phyloP scores from a whole-genome alignment of 2,797 vertebrate genomes.

The Corythornis leucogaster region DNA sequence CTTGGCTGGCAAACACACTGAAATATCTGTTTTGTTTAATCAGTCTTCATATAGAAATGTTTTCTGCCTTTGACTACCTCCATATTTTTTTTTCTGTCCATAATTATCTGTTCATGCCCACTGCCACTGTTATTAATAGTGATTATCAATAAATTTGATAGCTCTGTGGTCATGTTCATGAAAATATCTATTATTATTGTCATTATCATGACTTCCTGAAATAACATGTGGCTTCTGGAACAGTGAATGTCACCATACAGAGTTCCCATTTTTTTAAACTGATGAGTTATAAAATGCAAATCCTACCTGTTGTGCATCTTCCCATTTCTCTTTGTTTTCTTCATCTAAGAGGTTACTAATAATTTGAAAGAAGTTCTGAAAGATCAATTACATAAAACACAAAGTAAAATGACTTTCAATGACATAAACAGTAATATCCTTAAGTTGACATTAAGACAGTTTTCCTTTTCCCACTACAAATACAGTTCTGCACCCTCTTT shows the following conservation, averaged over 20 bases:
- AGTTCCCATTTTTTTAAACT: not conserved
- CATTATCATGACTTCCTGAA: not conserved
- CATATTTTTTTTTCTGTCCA: not conserved
- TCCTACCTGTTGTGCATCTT: conserved; percentile 97
- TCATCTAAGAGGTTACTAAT: conserved; percentile 99
- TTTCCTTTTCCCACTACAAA: not conserved
- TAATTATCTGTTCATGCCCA: not conserved
- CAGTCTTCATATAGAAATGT: not conserved
- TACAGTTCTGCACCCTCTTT: not conserved
- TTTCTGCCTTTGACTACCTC: not conserved
- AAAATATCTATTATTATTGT: not conserved
- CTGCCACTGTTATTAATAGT: not conserved
- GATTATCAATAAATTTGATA: not conserved
- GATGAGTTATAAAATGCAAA: not conserved
- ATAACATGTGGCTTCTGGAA: not conserved
- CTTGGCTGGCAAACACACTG: not conserved
- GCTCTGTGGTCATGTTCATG: not conserved
- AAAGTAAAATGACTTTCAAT: not conserved
- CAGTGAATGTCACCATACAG: not conserved
- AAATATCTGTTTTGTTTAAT: not conserved
- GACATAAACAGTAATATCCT: not conserved
- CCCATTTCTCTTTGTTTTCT: conserved; percentile 99
- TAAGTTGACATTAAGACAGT: not conserved
- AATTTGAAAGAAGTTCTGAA: conserved; percentile 99
- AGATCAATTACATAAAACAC: conserved; percentile 69